phyloP scores from a whole-genome alignment of 2,797 vertebrate genomes.

The Notamacropus eugenii region DNA sequence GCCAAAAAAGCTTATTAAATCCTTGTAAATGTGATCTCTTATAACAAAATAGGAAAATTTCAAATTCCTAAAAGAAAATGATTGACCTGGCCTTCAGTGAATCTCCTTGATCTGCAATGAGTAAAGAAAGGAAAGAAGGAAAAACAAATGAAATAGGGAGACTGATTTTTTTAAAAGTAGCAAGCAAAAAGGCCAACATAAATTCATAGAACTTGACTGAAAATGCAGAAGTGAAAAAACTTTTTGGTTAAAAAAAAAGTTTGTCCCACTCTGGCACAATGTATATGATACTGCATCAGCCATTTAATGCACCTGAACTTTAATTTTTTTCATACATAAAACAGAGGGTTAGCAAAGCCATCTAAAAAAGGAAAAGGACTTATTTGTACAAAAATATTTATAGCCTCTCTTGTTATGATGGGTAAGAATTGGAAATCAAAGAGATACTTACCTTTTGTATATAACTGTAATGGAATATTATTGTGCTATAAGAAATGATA shows the following conservation, averaged over 20 bases:
- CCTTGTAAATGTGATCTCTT: conserved; percentile 10
- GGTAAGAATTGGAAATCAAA: not conserved
- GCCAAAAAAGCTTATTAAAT: conserved; percentile 42
- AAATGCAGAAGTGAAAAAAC: not conserved
- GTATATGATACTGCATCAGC: not conserved
- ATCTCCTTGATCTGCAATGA: conserved; percentile 7
- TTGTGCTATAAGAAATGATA: not conserved
- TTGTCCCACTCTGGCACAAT: not conserved
- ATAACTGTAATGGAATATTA: not conserved
- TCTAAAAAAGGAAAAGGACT: not conserved
- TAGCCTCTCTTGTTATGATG: not conserved
- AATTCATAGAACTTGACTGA: not conserved
- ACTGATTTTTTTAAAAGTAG: conserved; percentile 10
- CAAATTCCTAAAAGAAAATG: conserved; percentile 14
- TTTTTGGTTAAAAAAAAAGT: not conserved
- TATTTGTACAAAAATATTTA: not conserved
- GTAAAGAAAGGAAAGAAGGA: not conserved
- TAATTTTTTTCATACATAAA: not conserved
- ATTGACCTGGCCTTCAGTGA: conserved; percentile 23
- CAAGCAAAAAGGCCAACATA: not conserved
- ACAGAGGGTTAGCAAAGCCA: not conserved
- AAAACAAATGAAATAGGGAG: not conserved
- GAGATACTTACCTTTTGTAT: not conserved
- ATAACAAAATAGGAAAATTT: conserved; percentile 43
- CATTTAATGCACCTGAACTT: not conserved